Conservation (phyloP, 2,113 vertebrate species). For the Apteryx mantelli region DNA sequence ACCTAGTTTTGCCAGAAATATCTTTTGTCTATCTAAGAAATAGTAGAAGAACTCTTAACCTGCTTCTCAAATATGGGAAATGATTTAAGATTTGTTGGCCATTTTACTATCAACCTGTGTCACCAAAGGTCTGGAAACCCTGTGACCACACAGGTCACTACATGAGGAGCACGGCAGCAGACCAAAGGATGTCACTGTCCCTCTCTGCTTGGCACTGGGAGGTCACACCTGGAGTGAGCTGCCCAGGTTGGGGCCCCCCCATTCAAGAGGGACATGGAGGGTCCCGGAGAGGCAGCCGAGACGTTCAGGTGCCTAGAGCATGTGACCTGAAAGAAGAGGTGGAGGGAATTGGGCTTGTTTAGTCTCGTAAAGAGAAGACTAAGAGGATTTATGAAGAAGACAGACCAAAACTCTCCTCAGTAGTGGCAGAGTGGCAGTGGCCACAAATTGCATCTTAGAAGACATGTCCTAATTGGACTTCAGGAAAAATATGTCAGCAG, state of each 20-base stretch:
- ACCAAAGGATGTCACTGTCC: background rate
- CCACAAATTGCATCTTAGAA: background rate
- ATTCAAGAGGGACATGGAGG: background rate
- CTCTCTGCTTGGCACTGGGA: background rate
- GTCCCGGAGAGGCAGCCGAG: background rate
- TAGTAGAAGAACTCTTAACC: slow-evolving; percentile 68
- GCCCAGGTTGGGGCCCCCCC: background rate
- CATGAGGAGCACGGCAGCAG: background rate
- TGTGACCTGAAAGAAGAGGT: background rate
- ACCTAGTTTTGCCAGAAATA: slow-evolving; percentile 76
- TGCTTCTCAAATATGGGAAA: background rate
- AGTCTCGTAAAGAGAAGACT: background rate
- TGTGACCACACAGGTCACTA: background rate
- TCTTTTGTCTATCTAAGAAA: slow-evolving; percentile 75
- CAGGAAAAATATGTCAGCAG: background rate
- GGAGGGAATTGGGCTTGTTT: background rate
- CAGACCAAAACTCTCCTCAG: background rate
- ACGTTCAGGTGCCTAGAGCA: too few species aligned
- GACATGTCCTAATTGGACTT: background rate
- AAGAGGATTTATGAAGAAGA: background rate
- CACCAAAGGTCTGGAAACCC: background rate
- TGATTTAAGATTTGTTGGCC: background rate
- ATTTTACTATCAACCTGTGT: background rate
- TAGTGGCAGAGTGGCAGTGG: background rate
- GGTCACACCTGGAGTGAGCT: background rate